Evolutionary conservation across 2,888 invertebrate genomes (phyloP).

Genomic region (Tuta absoluta): DNA sequence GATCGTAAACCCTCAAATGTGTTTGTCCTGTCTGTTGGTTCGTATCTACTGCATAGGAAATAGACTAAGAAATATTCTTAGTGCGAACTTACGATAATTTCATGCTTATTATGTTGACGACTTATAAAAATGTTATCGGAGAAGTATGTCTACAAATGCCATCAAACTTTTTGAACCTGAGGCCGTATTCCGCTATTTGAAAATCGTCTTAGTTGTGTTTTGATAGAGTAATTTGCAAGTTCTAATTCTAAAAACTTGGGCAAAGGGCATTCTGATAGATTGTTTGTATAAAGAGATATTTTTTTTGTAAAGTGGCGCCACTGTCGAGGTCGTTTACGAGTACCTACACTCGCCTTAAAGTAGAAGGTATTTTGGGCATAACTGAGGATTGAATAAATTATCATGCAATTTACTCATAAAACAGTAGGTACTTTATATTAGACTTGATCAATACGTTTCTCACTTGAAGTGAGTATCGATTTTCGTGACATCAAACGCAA

Average conservation of each 20-base stretch:
- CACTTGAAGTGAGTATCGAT: background rate
- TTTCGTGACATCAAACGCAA: conserved; percentile 1
- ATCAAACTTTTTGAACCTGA: too few relatives aligned
- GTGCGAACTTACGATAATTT: background rate
- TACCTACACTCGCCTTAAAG: too few relatives aligned
- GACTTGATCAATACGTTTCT: conserved; percentile 1
- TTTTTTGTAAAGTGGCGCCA: too few relatives aligned
- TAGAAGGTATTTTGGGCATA: background rate
- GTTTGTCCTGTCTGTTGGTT: conserved; percentile 13
- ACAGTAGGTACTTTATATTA: background rate
- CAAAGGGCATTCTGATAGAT: too few relatives aligned
- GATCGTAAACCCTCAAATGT: conserved; percentile 18
- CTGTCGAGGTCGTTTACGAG: too few relatives aligned
- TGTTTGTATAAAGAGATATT: too few relatives aligned
- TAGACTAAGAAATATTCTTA: background rate
- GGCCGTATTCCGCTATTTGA: too few relatives aligned
- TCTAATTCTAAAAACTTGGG: too few relatives aligned
- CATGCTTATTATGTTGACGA: background rate
- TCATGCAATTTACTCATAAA: background rate
- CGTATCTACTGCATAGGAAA: background rate
- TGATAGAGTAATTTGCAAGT: too few relatives aligned
- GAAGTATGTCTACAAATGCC: too few relatives aligned
- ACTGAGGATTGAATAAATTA: background rate
- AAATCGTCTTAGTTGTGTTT: too few relatives aligned
- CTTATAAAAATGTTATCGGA: too few relatives aligned